These are phyloP conservation scores for Sandelia bainsii DNA, from an alignment of 2,797 vertebrate species.

Conservation along the genomic window DNA sequence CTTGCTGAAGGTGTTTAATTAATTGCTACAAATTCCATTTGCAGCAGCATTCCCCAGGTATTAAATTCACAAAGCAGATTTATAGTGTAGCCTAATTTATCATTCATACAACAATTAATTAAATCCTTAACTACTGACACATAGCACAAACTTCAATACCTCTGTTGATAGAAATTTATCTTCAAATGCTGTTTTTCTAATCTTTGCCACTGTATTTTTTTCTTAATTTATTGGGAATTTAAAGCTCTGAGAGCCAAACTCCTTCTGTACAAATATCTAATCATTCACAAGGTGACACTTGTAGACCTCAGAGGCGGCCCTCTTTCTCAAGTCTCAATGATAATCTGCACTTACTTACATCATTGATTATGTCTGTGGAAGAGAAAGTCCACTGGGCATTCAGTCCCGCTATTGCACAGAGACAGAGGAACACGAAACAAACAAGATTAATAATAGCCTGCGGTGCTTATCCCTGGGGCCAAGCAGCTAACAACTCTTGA, in stretches of 20 bases:
- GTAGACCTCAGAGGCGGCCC: conserved; percentile 66
- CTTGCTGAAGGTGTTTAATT: conserved; percentile 73
- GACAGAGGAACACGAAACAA: conserved; percentile 80
- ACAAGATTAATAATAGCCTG: conserved; percentile 86
- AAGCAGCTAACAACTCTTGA: conserved; percentile 84
- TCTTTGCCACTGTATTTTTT: conserved; percentile 10
- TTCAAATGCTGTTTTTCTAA: conserved; percentile 2
- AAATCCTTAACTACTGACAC: conserved; percentile 24
- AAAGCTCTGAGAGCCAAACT: conserved; percentile 37
- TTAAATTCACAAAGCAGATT: conserved; percentile 29
- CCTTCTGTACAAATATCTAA: conserved; percentile 66
- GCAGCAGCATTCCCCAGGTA: conserved; percentile 42
- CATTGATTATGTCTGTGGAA: conserved; percentile 84
- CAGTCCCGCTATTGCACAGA: conserved; percentile 67
- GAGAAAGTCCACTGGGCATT: conserved; percentile 78
- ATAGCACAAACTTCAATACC: not conserved
- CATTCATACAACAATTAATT: conserved; percentile 40
- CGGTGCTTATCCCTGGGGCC: conserved; percentile 79
- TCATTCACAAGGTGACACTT: conserved; percentile 77
- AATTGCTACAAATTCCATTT: conserved; percentile 68
- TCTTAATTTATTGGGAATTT: conserved; percentile 47
- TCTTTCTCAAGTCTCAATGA: conserved; percentile 81
- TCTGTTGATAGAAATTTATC: conserved; percentile 14
- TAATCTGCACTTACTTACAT: conserved; percentile 85
- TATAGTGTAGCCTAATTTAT: conserved; percentile 27